Conservation (phyloP, 2,888 invertebrate genomes). For the Cheilosia soror region DNA sequence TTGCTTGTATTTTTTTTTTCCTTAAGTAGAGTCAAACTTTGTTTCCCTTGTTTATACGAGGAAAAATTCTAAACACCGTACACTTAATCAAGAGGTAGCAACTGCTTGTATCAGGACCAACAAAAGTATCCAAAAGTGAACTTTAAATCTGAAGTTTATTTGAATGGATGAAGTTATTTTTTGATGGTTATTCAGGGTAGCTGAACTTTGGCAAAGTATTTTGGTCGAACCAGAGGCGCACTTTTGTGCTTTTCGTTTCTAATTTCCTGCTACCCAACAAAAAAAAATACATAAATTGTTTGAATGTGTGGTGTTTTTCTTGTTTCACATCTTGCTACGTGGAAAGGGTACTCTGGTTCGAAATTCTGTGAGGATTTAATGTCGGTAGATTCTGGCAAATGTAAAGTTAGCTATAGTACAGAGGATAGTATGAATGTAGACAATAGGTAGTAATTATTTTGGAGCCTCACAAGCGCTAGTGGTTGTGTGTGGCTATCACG, state of each 20-base stretch:
- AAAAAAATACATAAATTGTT: neutral
- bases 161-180: conserved; percentile 8
- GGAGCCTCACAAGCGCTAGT: too few relatives aligned
- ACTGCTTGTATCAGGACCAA: conserved; percentile 16
- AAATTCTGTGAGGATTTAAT: too few relatives aligned
- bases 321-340: neutral
- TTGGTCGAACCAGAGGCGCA: neutral
- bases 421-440: too few relatives aligned
- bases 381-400: too few relatives aligned
- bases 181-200: neutral
- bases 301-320: neutral
- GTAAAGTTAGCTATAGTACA: too few relatives aligned
- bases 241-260: neutral
- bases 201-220: conserved; percentile 1
- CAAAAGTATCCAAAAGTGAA: conserved; percentile 14
- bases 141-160: conserved; percentile 31
- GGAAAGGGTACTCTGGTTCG: too few relatives aligned
- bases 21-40: conserved; percentile 4
- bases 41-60: neutral
- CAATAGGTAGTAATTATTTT: too few relatives aligned
- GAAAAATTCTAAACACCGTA: neutral
- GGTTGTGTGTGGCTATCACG: too few relatives aligned
- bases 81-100: conserved; percentile 1
- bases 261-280: conserved; percentile 7
- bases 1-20: neutral